These are phyloP conservation scores for Orthosia gothica DNA, from an alignment of 2,888 invertebrate genomes.

Conservation along the genomic window DNA sequence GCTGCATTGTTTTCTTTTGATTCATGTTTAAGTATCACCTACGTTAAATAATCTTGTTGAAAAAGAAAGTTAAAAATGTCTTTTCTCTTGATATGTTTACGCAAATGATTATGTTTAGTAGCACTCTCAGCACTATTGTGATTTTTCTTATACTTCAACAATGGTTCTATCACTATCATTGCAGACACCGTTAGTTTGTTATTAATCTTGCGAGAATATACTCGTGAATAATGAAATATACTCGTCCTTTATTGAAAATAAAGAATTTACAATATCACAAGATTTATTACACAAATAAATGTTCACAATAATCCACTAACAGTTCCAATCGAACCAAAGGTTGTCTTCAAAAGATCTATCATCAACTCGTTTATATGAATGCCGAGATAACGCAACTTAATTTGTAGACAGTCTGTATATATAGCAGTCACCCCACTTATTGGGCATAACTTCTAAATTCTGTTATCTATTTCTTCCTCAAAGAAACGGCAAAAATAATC, in stretches of 20 bases:
- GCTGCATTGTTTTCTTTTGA: slow-evolving; percentile 55
- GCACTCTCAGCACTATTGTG: background rate
- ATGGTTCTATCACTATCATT: background rate
- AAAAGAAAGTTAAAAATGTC: slow-evolving; percentile 40
- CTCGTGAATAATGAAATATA: too few relatives aligned
- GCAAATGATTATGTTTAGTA: background rate
- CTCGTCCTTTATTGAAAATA: too few relatives aligned
- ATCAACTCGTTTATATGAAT: background rate
- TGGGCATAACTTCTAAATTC: background rate
- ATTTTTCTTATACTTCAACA: background rate
- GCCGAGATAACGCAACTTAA: background rate
- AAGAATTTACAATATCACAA: too few relatives aligned
- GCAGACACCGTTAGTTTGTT: too few relatives aligned
- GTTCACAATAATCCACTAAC: too few relatives aligned
- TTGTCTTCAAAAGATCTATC: too few relatives aligned
- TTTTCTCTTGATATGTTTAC: slow-evolving; percentile 8
- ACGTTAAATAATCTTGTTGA: slow-evolving; percentile 37
- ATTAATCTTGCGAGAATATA: too few relatives aligned
- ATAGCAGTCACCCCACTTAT: background rate
- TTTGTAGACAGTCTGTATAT: background rate
- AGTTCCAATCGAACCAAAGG: too few relatives aligned
- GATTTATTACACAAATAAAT: too few relatives aligned
- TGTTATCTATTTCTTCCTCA: background rate
- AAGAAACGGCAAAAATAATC: background rate
- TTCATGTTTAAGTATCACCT: slow-evolving; percentile 42